phyloP scores from a whole-genome alignment of 1,140 invertebrate species.

The Pseudomyrmex dendroicus region DNA sequence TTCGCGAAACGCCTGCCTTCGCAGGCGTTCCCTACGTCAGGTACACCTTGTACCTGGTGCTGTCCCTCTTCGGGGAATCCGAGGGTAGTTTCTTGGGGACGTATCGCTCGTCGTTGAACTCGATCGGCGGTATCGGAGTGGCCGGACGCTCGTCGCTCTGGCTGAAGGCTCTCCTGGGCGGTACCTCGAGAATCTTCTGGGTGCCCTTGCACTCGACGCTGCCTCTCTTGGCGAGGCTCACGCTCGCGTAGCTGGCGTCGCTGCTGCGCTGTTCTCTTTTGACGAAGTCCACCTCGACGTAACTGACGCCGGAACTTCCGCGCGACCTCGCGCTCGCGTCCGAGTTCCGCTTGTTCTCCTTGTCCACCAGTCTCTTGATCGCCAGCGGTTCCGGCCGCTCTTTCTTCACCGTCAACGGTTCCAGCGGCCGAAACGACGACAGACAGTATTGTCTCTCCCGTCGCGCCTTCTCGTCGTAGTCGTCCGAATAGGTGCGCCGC shows the following conservation, averaged over 20 bases:
- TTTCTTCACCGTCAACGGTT: not conserved
- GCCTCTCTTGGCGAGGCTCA: slow-evolving; percentile 47
- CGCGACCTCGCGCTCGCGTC: slow-evolving; percentile 55
- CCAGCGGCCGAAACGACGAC: not conserved
- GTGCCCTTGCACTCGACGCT: slow-evolving; percentile 66
- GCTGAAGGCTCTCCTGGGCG: slow-evolving; percentile 71
- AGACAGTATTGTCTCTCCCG: slow-evolving; percentile 23
- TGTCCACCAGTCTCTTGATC: slow-evolving; percentile 9
- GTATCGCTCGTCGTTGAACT: slow-evolving; percentile 63
- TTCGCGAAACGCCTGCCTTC: slow-evolving; percentile 20
- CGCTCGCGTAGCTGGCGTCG: slow-evolving; percentile 64
- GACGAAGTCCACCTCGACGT: slow-evolving; percentile 61
- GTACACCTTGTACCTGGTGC: slow-evolving; percentile 78
- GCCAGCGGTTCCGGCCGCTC: not conserved
- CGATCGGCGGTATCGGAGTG: slow-evolving; percentile 69
- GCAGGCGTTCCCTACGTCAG: slow-evolving; percentile 68
- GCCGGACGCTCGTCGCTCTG: slow-evolving; percentile 71
- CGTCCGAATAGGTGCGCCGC: slow-evolving; percentile 75
- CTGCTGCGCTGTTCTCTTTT: slow-evolving; percentile 65
- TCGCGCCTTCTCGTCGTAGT: slow-evolving; percentile 73
- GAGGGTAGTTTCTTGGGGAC: slow-evolving; percentile 55
- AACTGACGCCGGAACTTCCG: slow-evolving; percentile 51
- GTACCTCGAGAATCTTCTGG: slow-evolving; percentile 44
- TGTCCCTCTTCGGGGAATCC: slow-evolving; percentile 71
- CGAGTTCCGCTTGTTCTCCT: slow-evolving; percentile 59